phyloP scores from a whole-genome alignment of 2,113 vertebrate genomes.

The Petrocephalus microphthalmus region DNA sequence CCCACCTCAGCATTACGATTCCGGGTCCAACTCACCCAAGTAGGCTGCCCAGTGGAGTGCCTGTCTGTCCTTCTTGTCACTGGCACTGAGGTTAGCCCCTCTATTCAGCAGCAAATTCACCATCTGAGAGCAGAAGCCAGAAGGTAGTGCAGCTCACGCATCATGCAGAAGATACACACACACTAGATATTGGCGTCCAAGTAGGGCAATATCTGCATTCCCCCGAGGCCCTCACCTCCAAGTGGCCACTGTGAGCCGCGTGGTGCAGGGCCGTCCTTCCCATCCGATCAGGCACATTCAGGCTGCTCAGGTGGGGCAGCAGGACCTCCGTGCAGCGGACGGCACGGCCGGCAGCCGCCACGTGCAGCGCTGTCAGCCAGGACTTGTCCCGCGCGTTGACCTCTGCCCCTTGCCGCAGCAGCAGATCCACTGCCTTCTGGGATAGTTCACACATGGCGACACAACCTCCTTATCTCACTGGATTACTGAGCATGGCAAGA shows the following conservation, averaged over 20 bases:
- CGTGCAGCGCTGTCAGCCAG: slow-evolving; percentile 85
- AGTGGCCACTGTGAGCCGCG: slow-evolving; percentile 79
- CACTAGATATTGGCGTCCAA: neutral
- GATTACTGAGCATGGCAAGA: neutral
- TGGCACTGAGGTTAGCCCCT: slow-evolving; percentile 75
- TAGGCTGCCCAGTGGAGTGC: slow-evolving; percentile 89
- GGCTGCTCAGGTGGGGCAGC: slow-evolving; percentile 71
- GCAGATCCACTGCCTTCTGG: slow-evolving; percentile 78
- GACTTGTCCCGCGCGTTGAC: slow-evolving; percentile 81
- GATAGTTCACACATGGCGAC: neutral
- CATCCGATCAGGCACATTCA: slow-evolving; percentile 76
- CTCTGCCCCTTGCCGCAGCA: slow-evolving; percentile 79
- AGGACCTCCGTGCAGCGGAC: slow-evolving; percentile 76
- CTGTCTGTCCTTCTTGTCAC: slow-evolving; percentile 87
- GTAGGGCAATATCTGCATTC: neutral
- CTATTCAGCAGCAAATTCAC: slow-evolving; percentile 83
- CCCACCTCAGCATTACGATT: neutral
- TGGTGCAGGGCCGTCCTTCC: slow-evolving; percentile 89
- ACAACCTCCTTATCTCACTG: neutral
- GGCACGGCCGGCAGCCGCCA: slow-evolving; percentile 84
- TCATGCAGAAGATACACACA: neutral
- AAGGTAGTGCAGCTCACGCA: neutral
- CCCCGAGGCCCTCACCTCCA: slow-evolving; percentile 60
- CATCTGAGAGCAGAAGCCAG: slow-evolving; percentile 60
- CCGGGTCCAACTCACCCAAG: slow-evolving; percentile 62